Evolutionary conservation across 2,113 vertebrate species (phyloP).

Genomic region (Pseudorectes ferrugineus): DNA sequence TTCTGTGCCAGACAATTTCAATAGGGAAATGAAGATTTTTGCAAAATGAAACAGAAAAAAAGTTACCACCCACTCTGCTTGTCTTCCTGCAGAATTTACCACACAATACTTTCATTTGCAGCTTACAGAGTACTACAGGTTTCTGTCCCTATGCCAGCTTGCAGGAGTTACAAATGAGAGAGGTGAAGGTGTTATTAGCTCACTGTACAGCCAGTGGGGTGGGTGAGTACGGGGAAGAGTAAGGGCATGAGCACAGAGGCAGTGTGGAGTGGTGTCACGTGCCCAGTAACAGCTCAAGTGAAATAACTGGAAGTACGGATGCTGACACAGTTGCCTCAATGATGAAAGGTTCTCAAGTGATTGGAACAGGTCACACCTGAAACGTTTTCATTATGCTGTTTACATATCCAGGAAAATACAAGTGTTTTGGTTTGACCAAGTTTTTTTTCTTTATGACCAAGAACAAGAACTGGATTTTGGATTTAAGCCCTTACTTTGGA

Average conservation of each 20-base stretch:
- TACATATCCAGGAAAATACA: background rate
- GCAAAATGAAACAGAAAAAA: background rate
- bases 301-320: background rate
- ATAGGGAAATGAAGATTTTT: background rate
- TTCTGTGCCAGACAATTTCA: background rate
- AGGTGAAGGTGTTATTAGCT: background rate
- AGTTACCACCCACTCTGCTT: background rate
- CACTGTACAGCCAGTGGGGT: background rate
- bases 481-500: background rate
- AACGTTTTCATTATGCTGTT: background rate
- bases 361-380: background rate
- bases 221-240: background rate
- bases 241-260: background rate
- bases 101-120: background rate
- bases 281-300: background rate
- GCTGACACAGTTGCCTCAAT: background rate
- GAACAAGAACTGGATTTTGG: background rate
- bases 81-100: background rate
- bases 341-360: background rate
- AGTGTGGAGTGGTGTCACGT: background rate
- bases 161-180: background rate
- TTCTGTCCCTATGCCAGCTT: background rate
- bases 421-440: background rate
- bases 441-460: background rate
- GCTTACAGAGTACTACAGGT: background rate